Percentiles rank a stretch among this genome's conserved stretches.
phyloP scores from a whole-genome alignment of 1,140 invertebrate species.

The Neuroterus valhalla region DNA sequence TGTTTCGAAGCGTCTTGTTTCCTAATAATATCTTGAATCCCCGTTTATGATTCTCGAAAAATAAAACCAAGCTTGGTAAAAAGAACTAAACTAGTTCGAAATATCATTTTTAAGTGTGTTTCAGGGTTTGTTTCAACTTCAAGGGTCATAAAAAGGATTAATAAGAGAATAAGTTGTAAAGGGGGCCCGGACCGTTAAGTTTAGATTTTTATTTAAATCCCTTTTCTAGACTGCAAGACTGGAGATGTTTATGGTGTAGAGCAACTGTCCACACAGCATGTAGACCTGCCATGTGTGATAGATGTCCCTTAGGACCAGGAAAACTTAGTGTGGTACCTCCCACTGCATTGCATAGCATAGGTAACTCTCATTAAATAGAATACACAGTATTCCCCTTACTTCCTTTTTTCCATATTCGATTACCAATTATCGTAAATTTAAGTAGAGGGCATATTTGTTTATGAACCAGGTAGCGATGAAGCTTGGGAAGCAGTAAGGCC shows the following conservation, averaged over 20 bases:
- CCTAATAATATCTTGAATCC: too few species aligned
- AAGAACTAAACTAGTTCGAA: too few species aligned
- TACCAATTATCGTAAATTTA: neutral
- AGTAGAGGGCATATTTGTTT: neutral
- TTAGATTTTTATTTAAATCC: slow-evolving; percentile 33
- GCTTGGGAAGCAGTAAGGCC: slow-evolving; percentile 92
- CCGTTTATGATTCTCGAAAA: too few species aligned
- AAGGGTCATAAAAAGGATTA: too few species aligned
- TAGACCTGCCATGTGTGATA: slow-evolving; percentile 82
- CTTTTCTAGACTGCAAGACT: slow-evolving; percentile 89
- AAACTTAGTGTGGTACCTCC: slow-evolving; percentile 95
- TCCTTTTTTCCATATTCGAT: neutral
- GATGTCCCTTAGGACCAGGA: slow-evolving; percentile 89
- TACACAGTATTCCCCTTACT: neutral
- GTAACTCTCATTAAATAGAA: slow-evolving; percentile 68
- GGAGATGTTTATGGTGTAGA: slow-evolving; percentile 96
- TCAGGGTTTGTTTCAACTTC: too few species aligned
- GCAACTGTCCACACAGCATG: slow-evolving; percentile 94
- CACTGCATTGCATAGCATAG: slow-evolving; percentile 92
- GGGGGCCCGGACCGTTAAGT: too few species aligned
- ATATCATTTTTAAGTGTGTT: too few species aligned
- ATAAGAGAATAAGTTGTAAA: too few species aligned
- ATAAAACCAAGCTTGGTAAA: too few species aligned
- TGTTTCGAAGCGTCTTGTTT: too few species aligned
- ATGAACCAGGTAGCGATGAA: slow-evolving; percentile 81